Evolutionary conservation across 2,797 vertebrate genomes (phyloP).

Genomic region (Prionace glauca): DNA sequence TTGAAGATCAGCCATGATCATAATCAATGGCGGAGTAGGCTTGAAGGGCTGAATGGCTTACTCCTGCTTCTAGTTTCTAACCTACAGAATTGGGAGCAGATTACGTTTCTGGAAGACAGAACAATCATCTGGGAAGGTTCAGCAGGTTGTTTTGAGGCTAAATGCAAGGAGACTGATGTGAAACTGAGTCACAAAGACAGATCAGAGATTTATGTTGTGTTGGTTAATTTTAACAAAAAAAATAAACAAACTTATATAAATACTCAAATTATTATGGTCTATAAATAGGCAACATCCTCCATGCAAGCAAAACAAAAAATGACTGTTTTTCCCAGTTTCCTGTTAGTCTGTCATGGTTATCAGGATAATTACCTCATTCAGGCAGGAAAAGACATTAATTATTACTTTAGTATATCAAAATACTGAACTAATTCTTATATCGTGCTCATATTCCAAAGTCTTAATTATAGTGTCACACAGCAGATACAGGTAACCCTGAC

Average conservation of each 20-base stretch:
- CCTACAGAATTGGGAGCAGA: neutral
- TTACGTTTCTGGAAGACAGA: neutral
- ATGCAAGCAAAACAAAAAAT: neutral
- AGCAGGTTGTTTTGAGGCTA: neutral
- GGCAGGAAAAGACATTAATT: neutral
- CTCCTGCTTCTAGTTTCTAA: neutral
- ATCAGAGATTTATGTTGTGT: neutral
- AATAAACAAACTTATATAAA: slow-evolving; percentile 8
- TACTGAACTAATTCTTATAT: neutral
- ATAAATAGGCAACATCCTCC: neutral
- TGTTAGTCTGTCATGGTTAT: neutral
- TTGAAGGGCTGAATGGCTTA: too few species aligned
- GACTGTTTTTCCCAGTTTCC: neutral
- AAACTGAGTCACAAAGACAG: neutral
- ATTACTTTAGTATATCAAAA: neutral
- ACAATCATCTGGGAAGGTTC: neutral
- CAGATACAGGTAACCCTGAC: neutral
- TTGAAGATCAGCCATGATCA: too few species aligned
- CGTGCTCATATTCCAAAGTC: neutral
- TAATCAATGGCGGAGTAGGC: too few species aligned
- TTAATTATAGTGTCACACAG: neutral
- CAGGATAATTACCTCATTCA: slow-evolving; percentile 14
- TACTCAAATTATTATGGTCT: neutral
- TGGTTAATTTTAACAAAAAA: neutral
- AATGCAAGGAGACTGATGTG: neutral